Percentiles rank a stretch among this genome's conserved stretches.
Evolutionary conservation across 2,888 invertebrate species (phyloP).

Genomic region (Leptodirus hochenwartii): DNA sequence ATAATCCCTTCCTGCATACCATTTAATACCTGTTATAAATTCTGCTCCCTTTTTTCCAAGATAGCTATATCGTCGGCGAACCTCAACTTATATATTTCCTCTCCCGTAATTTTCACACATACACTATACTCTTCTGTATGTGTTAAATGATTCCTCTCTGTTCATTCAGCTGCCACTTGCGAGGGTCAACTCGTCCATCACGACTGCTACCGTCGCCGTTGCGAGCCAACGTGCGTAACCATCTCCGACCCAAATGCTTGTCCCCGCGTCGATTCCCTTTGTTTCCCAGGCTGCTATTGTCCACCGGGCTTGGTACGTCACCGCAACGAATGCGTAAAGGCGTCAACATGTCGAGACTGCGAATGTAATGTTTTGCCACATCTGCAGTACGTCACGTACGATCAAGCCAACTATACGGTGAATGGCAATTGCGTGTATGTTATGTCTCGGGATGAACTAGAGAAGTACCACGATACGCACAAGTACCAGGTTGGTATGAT

Average conservation of each 20-base stretch:
- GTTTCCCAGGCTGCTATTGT: slow-evolving; percentile 74
- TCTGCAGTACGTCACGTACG: slow-evolving; percentile 68
- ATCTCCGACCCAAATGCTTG: slow-evolving; percentile 38
- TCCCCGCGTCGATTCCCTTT: slow-evolving; percentile 42
- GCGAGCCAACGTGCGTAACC: slow-evolving; percentile 60
- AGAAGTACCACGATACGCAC: slow-evolving; percentile 30
- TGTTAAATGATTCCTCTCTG: background rate
- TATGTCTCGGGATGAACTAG: slow-evolving; percentile 41
- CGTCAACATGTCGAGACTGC: slow-evolving; percentile 61
- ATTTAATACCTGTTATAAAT: no score
- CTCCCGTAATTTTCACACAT: no score
- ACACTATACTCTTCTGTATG: no score
- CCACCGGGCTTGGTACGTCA: slow-evolving; percentile 49
- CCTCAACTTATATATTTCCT: no score
- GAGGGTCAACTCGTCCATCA: slow-evolving; percentile 59
- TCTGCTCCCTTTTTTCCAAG: no score
- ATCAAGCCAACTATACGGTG: slow-evolving; percentile 59
- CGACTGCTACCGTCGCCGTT: slow-evolving; percentile 62
- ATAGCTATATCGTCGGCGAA: no score
- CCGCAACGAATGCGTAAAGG: slow-evolving; percentile 45
- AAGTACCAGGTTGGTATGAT: slow-evolving; percentile 28
- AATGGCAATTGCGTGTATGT: slow-evolving; percentile 75
- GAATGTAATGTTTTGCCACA: slow-evolving; percentile 53
- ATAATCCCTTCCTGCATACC: no score
- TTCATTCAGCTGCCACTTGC: slow-evolving; percentile 43